Base-by-base conservation (phyloP, 2,888 invertebrate species). In the Trisateles emortualis region DNA sequence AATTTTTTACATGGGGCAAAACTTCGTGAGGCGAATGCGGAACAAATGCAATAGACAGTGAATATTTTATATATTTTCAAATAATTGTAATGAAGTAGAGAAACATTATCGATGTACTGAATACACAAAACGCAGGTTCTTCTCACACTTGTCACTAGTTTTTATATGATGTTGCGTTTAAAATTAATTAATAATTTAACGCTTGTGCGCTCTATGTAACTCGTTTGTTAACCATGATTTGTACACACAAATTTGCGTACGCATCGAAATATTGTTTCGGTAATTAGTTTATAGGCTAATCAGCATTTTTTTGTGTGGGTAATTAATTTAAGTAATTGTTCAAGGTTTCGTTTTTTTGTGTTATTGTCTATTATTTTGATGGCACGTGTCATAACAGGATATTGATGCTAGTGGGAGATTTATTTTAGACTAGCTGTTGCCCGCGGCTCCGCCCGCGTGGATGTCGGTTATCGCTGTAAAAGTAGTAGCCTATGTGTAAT, bases 111-210 rank as follows among this genome's bases (percentile, higher is more conserved):
- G n/a, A n/a, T n/a, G n/a, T n/a, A n/a, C n/a, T n/a, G n/a, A n/a
- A n/a, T n/a, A n/a, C n/a, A n/a, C n/a, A n/a, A n/a, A n/a, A n/a
- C n/a, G n/a, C n/a, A n/a, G n/a, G n/a, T n/a, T n/a, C n/a, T n/a
- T n/a, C n/a, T n/a, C n/a, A n/a, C n/a, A n/a, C n/a, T n/a, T n/a
- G n/a, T n/a, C n/a, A n/a, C n/a, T 26, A 3, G 9, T 1, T 33
- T 33, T 33, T 14, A 32, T 32, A 11, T n/a, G 17, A 3, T 49
- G 41, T 67, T 70, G 63, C 64, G 48, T 55, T 48, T 39, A 57
- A 67, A 67, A 53, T 47, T 57, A 53, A 66, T 55, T 66, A 64
- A 46, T 64, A 54, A 72, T 64, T 61, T 55, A 38, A 43, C 36
- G 44, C 44, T 52, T 39, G 19, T 49, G 36, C 45, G 26, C 45